These are phyloP conservation scores for Panthera leo DNA, from an alignment of 2,113 vertebrate species.

Conservation along the genomic window DNA sequence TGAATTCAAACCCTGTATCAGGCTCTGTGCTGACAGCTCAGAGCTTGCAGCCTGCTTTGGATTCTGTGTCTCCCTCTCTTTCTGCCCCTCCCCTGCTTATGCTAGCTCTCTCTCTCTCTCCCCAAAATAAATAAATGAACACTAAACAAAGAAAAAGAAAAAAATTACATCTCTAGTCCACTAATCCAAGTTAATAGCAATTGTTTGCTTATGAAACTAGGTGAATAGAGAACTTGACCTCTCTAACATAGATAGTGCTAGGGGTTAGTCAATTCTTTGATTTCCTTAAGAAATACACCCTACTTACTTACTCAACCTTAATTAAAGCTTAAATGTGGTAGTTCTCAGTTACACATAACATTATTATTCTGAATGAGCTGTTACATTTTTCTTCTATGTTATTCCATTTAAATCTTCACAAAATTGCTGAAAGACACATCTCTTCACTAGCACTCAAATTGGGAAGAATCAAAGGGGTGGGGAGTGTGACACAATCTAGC, in stretches of 20 bases:
- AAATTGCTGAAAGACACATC: constrained; percentile 10
- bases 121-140: too few relatives aligned
- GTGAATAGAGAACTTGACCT: not conserved
- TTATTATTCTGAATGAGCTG: constrained; percentile 14
- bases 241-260: not conserved
- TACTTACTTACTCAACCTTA: not conserved
- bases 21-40: too few relatives aligned
- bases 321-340: constrained; percentile 23
- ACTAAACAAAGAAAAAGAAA: too few relatives aligned
- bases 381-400: constrained; percentile 18
- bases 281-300: not conserved
- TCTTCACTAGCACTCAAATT: not conserved
- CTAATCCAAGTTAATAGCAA: not conserved
- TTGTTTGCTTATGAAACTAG: not conserved
- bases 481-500: not conserved
- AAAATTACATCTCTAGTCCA: not conserved
- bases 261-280: not conserved
- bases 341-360: not conserved
- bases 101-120: too few relatives aligned
- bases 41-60: too few relatives aligned
- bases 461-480: not conserved
- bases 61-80: too few relatives aligned
- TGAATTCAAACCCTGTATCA: too few relatives aligned
- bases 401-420: constrained; percentile 50
- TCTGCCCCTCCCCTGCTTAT: too few relatives aligned